Evolutionary conservation across 2,797 vertebrate species (phyloP).

Genomic region (Morelia viridis): DNA sequence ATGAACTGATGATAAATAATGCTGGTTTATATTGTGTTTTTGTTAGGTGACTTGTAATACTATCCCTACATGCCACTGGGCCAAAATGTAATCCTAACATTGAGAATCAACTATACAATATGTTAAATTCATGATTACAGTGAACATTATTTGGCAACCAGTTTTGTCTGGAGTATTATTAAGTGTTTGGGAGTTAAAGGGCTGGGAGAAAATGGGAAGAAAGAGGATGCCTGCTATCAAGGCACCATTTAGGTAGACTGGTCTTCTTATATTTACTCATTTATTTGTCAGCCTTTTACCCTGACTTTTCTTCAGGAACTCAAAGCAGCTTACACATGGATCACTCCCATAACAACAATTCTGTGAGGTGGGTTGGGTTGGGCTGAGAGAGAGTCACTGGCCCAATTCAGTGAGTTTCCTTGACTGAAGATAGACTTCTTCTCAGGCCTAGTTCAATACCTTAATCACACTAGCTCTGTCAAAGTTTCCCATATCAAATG

Average conservation of each 20-base stretch:
- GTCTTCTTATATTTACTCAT: conserved; percentile 52
- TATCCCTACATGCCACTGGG: neutral
- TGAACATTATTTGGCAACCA: neutral
- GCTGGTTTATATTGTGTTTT: neutral
- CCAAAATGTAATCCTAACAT: neutral
- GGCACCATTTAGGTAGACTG: conserved; percentile 52
- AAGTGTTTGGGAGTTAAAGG: neutral
- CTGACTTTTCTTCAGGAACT: neutral
- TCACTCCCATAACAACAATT: neutral
- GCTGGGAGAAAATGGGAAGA: conserved; percentile 37
- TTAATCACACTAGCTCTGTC: neutral
- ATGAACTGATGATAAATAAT: neutral
- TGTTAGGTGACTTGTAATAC: neutral
- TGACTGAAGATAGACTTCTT: neutral
- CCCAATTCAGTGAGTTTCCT: too few relatives aligned
- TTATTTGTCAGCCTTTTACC: neutral
- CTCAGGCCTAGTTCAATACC: neutral
- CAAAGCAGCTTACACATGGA: neutral
- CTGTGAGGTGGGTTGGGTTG: neutral
- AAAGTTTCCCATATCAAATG: conserved; percentile 63
- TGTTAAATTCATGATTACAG: neutral
- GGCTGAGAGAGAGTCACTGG: neutral
- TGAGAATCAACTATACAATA: neutral
- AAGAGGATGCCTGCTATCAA: conserved; percentile 59
- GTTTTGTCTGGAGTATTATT: neutral